Evolutionary conservation across 2,888 invertebrate genomes (phyloP).

Genomic region (Tetropium fuscum): DNA sequence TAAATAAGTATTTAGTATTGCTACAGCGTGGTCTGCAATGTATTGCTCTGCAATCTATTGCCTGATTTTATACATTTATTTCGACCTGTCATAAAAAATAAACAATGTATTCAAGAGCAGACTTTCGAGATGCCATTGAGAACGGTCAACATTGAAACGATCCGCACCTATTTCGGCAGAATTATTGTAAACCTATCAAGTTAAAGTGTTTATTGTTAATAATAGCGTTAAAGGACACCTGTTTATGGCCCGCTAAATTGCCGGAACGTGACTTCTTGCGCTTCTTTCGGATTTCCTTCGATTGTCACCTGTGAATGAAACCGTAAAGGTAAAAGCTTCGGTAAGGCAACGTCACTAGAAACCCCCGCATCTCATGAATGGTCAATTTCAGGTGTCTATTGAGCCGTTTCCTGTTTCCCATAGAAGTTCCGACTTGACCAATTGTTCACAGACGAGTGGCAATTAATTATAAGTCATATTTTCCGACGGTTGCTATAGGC

Average conservation of each 20-base stretch:
- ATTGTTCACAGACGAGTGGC: no score
- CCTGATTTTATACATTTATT: no score
- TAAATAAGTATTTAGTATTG: no score
- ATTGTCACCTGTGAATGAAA: constrained; percentile 58
- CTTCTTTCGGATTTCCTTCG: constrained; percentile 58
- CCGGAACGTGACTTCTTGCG: constrained; percentile 64
- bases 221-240: constrained; percentile 44
- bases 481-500: no score
- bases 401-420: constrained; percentile 36
- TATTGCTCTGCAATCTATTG: no score
- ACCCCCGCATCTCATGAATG: constrained; percentile 21
- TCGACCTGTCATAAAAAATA: no score
- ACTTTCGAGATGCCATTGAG: no score
- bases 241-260: constrained; percentile 52
- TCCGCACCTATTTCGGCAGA: constrained; percentile 21
- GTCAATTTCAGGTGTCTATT: constrained; percentile 18
- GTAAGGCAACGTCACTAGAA: no score
- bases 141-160: no score
- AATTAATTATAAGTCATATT: no score
- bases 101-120: no score
- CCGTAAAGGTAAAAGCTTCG: constrained; percentile 38
- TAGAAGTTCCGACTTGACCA: constrained; percentile 8
- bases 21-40: no score
- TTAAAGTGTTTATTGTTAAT: constrained; percentile 37
- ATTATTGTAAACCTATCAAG: constrained; percentile 22